phyloP scores from a whole-genome alignment of 2,888 invertebrate genomes.

The Chrysina gloriosa region DNA sequence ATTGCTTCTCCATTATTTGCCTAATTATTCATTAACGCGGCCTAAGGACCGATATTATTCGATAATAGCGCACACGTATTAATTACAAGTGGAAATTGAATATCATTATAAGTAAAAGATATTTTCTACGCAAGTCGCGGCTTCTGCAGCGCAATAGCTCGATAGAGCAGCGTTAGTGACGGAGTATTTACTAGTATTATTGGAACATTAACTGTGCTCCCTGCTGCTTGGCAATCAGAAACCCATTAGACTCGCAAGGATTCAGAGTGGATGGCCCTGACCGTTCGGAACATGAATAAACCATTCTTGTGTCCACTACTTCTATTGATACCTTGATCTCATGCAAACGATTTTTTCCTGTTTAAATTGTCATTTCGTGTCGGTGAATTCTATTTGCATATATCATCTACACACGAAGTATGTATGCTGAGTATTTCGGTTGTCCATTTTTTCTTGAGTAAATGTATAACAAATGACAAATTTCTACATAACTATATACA shows the following conservation, averaged over 20 bases:
- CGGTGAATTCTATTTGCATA: conserved; percentile 20
- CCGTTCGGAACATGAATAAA: conserved; percentile 54
- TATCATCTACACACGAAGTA: background rate
- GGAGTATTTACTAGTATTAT: conserved; percentile 44
- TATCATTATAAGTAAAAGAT: conserved; percentile 43
- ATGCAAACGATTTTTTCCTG: conserved; percentile 32
- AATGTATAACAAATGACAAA: no score
- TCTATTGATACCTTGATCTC: conserved; percentile 41
- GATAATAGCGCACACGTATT: conserved; percentile 31
- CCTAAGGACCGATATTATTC: conserved; percentile 33
- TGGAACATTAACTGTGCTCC: conserved; percentile 49
- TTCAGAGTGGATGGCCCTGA: conserved; percentile 59
- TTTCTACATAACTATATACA: no score
- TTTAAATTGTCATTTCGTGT: conserved; percentile 12
- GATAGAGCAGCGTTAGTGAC: conserved; percentile 38
- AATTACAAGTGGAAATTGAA: conserved; percentile 43
- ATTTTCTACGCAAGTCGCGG: conserved; percentile 34
- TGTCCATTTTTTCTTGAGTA: no score
- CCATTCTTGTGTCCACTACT: conserved; percentile 47
- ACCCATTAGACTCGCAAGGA: conserved; percentile 62
- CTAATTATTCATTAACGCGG: conserved; percentile 31
- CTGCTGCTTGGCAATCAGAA: conserved; percentile 55
- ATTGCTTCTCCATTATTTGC: conserved; percentile 29
- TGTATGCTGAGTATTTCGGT: no score
- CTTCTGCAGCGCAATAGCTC: conserved; percentile 37